A percentile compares a stretch with the other conserved stretches of the same genome.
phyloP scores from a whole-genome alignment of 2,113 vertebrate genomes.

The Cardinalis cardinalis region DNA sequence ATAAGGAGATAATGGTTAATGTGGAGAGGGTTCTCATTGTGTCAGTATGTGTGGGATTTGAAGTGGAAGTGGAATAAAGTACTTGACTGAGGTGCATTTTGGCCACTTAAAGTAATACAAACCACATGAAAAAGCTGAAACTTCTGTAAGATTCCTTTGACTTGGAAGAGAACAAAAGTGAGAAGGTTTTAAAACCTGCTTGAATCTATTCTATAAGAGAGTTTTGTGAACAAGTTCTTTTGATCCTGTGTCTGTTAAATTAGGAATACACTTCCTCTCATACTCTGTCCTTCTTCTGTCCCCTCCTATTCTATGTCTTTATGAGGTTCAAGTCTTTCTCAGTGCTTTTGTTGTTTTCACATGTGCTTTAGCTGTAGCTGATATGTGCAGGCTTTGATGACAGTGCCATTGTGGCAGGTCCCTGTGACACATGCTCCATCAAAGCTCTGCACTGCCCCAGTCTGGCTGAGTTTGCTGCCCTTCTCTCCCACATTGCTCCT shows the following conservation, averaged over 20 bases:
- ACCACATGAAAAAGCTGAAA: background rate
- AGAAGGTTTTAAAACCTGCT: background rate
- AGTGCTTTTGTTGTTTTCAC: background rate
- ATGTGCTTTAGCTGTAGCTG: background rate
- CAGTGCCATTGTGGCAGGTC: background rate
- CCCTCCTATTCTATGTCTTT: background rate
- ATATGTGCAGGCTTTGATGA: background rate
- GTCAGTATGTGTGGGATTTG: background rate
- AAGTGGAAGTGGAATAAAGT: background rate
- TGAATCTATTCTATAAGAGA: background rate
- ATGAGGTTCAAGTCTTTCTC: background rate
- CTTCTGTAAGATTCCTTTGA: background rate
- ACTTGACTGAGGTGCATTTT: background rate
- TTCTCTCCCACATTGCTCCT: background rate
- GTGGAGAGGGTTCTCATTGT: background rate
- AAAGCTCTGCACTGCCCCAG: background rate
- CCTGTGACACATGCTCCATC: background rate
- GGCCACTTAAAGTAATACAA: background rate
- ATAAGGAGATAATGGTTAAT: background rate
- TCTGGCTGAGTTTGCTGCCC: background rate
- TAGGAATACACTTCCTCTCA: background rate
- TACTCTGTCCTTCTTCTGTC: background rate
- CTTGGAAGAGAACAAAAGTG: background rate
- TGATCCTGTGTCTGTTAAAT: background rate
- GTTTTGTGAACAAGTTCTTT: background rate